Evolutionary conservation across 2,113 vertebrate species (phyloP).

Genomic region (Peucedramus taeniatus): DNA sequence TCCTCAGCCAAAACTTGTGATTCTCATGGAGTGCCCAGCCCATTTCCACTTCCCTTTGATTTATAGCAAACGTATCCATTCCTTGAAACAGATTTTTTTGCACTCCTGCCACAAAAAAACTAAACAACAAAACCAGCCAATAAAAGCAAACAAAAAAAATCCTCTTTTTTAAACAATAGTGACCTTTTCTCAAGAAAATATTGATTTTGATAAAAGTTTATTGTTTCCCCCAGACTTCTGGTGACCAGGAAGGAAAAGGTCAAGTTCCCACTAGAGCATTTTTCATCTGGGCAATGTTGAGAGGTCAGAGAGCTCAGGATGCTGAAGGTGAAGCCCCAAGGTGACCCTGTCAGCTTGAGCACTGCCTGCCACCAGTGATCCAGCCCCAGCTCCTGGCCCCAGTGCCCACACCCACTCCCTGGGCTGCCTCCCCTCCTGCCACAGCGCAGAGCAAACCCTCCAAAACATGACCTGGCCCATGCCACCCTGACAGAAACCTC

Average conservation of each 20-base stretch:
- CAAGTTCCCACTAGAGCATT: background rate
- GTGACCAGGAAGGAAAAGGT: constrained; percentile 7
- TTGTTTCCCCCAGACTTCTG: background rate
- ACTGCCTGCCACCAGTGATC: background rate
- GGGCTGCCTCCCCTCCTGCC: background rate
- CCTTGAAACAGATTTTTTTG: background rate
- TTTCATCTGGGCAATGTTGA: background rate
- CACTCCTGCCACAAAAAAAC: background rate
- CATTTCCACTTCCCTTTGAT: background rate
- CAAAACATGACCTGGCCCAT: accelerated
- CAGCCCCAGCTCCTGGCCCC: background rate
- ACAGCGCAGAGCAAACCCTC: background rate
- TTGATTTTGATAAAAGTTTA: background rate
- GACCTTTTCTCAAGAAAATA: constrained; percentile 21
- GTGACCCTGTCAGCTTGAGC: background rate
- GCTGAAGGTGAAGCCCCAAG: background rate
- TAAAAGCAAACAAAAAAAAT: background rate
- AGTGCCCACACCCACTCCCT: accelerated
- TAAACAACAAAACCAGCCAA: background rate
- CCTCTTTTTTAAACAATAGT: background rate
- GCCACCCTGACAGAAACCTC: background rate
- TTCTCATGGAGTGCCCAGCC: background rate
- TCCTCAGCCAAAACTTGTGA: background rate
- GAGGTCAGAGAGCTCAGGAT: background rate
- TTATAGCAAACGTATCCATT: background rate